These are phyloP conservation scores for Bostrychus sinensis DNA, from an alignment of 2,113 vertebrate species.

Conservation along the genomic window DNA sequence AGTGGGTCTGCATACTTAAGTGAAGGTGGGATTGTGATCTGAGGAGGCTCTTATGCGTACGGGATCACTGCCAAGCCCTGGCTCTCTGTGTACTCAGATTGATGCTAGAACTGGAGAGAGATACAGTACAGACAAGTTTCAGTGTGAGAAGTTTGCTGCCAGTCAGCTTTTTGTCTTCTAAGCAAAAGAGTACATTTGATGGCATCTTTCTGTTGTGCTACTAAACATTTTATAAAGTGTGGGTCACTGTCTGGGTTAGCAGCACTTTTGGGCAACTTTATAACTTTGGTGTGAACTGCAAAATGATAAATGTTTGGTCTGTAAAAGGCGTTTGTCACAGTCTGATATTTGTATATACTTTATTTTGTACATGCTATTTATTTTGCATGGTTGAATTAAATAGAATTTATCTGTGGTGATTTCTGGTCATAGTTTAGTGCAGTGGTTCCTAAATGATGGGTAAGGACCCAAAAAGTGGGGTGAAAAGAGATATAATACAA, in stretches of 20 bases:
- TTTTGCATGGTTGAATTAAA: too few relatives aligned
- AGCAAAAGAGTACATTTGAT: neutral
- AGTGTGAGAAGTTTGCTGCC: neutral
- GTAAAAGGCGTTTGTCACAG: neutral
- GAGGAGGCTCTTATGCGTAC: slow-evolving; percentile 58
- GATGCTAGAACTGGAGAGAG: slow-evolving; percentile 19
- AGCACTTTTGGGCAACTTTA: neutral
- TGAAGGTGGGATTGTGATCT: slow-evolving; percentile 61
- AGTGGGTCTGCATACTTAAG: slow-evolving; percentile 57
- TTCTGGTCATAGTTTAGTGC: too few relatives aligned
- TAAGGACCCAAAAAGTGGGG: too few relatives aligned
- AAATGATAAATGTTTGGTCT: too few relatives aligned
- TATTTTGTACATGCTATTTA: too few relatives aligned
- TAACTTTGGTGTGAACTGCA: too few relatives aligned
- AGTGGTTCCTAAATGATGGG: too few relatives aligned
- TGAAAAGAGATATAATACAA: too few relatives aligned
- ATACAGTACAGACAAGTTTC: slow-evolving; percentile 3
- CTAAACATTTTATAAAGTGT: neutral
- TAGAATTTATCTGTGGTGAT: too few relatives aligned
- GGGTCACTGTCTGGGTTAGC: neutral
- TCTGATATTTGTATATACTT: neutral
- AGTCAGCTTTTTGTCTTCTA: neutral
- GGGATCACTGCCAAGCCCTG: slow-evolving; percentile 54
- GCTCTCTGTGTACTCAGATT: slow-evolving; percentile 34
- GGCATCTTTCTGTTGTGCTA: neutral